phyloP scores from a whole-genome alignment of 2,888 invertebrate species.

The Eilema depressum region DNA sequence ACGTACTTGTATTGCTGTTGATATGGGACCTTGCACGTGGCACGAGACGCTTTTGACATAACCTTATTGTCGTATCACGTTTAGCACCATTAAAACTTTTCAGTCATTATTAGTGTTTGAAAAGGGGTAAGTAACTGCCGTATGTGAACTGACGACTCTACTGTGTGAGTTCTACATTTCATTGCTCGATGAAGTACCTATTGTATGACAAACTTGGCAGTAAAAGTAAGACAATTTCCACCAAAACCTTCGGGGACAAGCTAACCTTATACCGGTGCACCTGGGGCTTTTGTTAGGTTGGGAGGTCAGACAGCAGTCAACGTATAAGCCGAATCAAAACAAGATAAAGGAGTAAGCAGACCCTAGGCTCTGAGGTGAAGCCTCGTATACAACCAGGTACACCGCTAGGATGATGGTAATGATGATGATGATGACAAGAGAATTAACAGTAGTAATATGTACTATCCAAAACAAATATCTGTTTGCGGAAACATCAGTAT shows the following conservation, averaged over 20 bases:
- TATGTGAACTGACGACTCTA: no score
- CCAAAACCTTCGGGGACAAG: no score
- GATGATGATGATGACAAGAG: background rate
- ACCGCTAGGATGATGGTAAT: background rate
- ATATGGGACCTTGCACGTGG: background rate
- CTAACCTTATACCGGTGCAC: no score
- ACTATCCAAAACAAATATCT: slow-evolving; percentile 22
- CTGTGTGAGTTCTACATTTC: background rate
- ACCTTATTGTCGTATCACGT: background rate
- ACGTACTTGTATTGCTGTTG: slow-evolving; percentile 2
- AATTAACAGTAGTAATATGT: background rate
- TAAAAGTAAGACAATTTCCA: background rate
- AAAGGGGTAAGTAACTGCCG: background rate
- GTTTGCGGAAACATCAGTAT: slow-evolving; percentile 49
- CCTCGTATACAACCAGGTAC: no score
- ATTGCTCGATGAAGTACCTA: no score
- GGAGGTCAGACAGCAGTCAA: no score
- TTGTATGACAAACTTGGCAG: background rate
- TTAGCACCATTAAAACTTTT: background rate
- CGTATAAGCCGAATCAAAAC: no score
- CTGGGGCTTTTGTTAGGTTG: no score
- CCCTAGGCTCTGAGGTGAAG: no score
- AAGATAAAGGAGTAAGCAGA: background rate
- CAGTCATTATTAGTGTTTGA: background rate
- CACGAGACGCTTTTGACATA: background rate